A percentile compares a stretch with the other conserved stretches of the same genome.
Conservation (phyloP, 2,888 invertebrate genomes). For the Hirtodrosophila cameraria region DNA sequence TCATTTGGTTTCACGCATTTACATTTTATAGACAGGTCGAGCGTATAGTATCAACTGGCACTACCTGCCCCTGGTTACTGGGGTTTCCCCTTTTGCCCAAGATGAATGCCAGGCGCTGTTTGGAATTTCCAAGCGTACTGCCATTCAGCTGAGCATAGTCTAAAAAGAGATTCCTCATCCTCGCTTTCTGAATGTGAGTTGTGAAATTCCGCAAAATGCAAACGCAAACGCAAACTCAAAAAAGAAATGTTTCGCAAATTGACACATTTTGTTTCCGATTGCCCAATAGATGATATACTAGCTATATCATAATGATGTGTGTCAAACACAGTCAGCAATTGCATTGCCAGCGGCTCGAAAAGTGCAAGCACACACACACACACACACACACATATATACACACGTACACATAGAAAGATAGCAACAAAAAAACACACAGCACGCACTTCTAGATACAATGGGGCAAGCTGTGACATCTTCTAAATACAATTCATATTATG, state of each 20-base stretch:
- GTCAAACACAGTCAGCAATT: slow-evolving; percentile 63
- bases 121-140: slow-evolving; percentile 54
- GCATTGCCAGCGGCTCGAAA: background rate
- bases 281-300: slow-evolving; percentile 47
- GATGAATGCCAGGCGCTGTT: slow-evolving; percentile 34
- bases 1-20: slow-evolving; percentile 21
- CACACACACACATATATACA: slow-evolving; percentile 2
- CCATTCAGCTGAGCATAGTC: slow-evolving; percentile 43
- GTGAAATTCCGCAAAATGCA: slow-evolving; percentile 52
- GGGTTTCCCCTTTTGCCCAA: slow-evolving; percentile 58
- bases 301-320: slow-evolving; percentile 49
- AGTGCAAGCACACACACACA: slow-evolving; percentile 29
- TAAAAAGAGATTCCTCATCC: background rate
- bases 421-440: no score
- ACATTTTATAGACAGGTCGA: background rate
- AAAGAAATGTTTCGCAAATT: slow-evolving; percentile 65
- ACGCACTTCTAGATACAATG: slow-evolving; percentile 56
- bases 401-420: slow-evolving; percentile 16
- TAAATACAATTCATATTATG: slow-evolving; percentile 57
- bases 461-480: slow-evolving; percentile 31
- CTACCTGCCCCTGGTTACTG: slow-evolving; percentile 48
- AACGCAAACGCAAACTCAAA: slow-evolving; percentile 25
- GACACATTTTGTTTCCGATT: slow-evolving; percentile 69
- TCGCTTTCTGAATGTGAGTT: slow-evolving; percentile 19
- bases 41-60: background rate